Conservation (phyloP, 2,797 vertebrate species). For the Cuculus canorus region DNA sequence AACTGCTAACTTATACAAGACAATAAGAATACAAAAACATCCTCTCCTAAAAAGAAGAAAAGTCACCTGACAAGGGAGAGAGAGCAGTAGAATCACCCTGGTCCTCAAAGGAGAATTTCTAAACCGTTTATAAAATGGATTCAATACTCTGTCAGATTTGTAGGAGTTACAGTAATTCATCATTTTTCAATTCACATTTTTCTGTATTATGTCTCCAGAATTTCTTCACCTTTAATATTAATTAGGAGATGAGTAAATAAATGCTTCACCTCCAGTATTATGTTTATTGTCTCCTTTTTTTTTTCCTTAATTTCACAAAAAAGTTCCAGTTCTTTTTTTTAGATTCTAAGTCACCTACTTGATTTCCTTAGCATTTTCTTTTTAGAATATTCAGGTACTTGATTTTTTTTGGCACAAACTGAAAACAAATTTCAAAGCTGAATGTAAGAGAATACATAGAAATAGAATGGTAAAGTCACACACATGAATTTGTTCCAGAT, state of each 20-base stretch:
- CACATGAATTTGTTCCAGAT: not conserved
- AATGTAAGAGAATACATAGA: not conserved
- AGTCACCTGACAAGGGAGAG: not conserved
- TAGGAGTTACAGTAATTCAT: not conserved
- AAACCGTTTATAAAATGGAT: not conserved
- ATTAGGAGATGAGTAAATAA: not conserved
- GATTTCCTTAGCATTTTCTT: not conserved
- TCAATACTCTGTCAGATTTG: not conserved
- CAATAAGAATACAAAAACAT: not conserved
- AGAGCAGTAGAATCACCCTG: not conserved
- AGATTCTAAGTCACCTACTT: not conserved
- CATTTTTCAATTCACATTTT: not conserved
- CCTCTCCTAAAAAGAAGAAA: not conserved
- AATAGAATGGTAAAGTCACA: not conserved
- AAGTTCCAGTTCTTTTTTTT: not conserved
- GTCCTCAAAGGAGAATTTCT: not conserved
- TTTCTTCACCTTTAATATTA: not conserved
- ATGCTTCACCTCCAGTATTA: not conserved
- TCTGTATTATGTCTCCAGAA: not conserved
- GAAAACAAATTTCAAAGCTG: not conserved
- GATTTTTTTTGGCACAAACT: not conserved
- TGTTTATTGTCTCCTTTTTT: not conserved
- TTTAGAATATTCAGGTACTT: not conserved
- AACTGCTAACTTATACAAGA: not conserved
- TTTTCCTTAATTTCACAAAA: not conserved